Evolutionary conservation across 2,888 invertebrate genomes (phyloP).

Genomic region (Druceiella hillmani): DNA sequence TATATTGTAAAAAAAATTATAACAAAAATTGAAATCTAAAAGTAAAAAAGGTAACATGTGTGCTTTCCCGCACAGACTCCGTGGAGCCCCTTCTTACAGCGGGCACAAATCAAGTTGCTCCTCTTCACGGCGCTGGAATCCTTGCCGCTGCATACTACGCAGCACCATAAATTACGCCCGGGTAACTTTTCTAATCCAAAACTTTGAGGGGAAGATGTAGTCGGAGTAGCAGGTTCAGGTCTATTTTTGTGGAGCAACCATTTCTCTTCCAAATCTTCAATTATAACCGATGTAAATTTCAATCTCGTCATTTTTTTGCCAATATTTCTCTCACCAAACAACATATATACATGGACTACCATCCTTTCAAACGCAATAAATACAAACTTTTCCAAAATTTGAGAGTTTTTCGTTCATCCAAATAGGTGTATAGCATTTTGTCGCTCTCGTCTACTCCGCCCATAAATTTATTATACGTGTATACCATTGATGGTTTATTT

Average conservation of each 20-base stretch:
- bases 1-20: no score
- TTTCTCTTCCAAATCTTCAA: constrained; percentile 19
- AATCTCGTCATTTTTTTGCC: constrained; percentile 21
- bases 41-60: no score
- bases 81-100: constrained; percentile 22
- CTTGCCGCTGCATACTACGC: constrained; percentile 20
- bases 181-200: constrained; percentile 17
- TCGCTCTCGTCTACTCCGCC: constrained; percentile 24
- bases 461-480: constrained; percentile 24
- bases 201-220: constrained; percentile 6
- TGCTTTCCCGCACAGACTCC: constrained; percentile 14
- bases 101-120: constrained; percentile 19
- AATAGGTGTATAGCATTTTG: constrained; percentile 24
- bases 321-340: constrained; percentile 18
- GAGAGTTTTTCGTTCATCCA: constrained; percentile 25
- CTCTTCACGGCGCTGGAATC: constrained; percentile 14
- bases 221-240: constrained; percentile 9
- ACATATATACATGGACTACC: constrained; percentile 25
- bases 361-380: constrained; percentile 24
- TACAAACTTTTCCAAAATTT: constrained; percentile 26
- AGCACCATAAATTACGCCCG: constrained; percentile 21
- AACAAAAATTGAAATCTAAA: no score
- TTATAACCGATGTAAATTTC: constrained; percentile 21
- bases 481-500: constrained; percentile 18
- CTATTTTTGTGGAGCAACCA: constrained; percentile 17